These are phyloP conservation scores for Trichonephila clavata DNA, from an alignment of 1,140 invertebrate species.

Conservation along the genomic window DNA sequence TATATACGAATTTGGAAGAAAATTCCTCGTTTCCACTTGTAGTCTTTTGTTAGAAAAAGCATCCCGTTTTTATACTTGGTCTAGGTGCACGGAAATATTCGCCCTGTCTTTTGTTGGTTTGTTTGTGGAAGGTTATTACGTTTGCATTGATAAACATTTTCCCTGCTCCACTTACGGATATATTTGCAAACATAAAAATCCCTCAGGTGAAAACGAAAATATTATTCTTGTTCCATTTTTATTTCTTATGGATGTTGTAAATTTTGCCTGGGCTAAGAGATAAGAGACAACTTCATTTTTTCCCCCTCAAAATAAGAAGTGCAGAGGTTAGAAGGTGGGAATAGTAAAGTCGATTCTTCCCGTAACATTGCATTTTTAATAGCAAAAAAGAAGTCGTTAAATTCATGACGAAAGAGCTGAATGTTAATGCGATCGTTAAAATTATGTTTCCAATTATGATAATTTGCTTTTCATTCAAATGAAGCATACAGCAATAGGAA, in stretches of 20 bases:
- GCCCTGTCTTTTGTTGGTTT: constrained; percentile 41
- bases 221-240: constrained; percentile 53
- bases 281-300: constrained; percentile 34
- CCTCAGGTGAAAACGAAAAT: constrained; percentile 30
- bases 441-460: constrained; percentile 10
- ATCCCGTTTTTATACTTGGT: constrained; percentile 52
- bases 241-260: constrained; percentile 20
- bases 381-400: background rate
- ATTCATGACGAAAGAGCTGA: background rate
- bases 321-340: constrained; percentile 4
- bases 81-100: constrained; percentile 31
- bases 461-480: too few species aligned
- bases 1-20: background rate
- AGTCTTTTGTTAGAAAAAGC: constrained; percentile 26
- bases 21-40: background rate
- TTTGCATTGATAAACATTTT: constrained; percentile 4
- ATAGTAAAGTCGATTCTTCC: background rate
- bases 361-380: too few species aligned
- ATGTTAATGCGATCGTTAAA: background rate
- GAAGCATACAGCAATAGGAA: too few species aligned
- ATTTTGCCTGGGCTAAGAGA: background rate
- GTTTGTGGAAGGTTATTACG: constrained; percentile 36
- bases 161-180: constrained; percentile 38
- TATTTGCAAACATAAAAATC: constrained; percentile 1
- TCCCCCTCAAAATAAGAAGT: background rate